phyloP scores from a whole-genome alignment of 2,113 vertebrate species.

The Riparia riparia region DNA sequence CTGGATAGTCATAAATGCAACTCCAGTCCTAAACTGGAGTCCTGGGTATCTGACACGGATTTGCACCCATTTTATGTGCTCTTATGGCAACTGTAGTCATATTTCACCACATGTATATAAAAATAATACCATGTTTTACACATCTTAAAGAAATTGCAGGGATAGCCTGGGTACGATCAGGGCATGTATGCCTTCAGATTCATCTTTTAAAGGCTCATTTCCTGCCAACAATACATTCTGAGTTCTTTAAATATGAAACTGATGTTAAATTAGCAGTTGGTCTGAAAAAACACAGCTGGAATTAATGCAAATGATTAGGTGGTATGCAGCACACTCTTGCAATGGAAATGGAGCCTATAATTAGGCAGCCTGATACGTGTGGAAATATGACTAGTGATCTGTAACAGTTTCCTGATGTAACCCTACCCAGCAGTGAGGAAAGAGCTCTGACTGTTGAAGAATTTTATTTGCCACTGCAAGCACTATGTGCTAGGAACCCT shows the following conservation, averaged over 20 bases:
- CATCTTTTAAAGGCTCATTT: background rate
- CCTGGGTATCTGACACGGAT: background rate
- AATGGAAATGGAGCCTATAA: background rate
- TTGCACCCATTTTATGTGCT: background rate
- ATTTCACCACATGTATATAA: rapidly evolving
- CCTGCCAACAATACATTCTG: background rate
- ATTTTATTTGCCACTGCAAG: background rate
- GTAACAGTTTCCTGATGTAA: background rate
- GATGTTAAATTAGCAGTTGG: background rate
- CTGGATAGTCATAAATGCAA: background rate
- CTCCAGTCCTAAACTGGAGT: background rate
- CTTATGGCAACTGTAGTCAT: background rate
- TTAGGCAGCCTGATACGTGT: background rate
- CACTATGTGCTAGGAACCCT: background rate
- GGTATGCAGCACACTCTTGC: background rate
- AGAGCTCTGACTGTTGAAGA: background rate
- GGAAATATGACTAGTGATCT: background rate
- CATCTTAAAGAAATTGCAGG: background rate
- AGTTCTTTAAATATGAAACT: background rate
- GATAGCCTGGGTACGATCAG: background rate
- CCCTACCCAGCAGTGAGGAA: background rate
- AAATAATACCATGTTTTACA: background rate
- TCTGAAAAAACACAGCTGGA: background rate
- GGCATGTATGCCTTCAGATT: background rate
- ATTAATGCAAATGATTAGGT: background rate